Base-by-base conservation (phyloP, 2,888 invertebrate genomes). In the Aphidius colemani region DNA sequence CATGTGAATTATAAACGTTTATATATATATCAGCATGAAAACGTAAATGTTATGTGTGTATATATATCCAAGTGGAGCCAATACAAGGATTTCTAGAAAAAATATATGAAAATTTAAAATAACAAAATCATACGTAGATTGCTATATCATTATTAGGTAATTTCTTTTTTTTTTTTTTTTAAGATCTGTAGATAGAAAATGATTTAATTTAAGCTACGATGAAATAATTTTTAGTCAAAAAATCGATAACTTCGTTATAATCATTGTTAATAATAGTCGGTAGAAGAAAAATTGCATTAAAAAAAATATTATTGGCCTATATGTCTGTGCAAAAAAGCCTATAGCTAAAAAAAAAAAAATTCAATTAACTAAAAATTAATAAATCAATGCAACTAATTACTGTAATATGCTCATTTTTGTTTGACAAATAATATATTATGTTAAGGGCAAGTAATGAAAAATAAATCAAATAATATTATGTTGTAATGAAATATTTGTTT, bases 281-380 rank as follows among this genome's bases (percentile, higher is more conserved):
- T 45, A 45, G 45, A 39, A 11, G 41, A 45, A 30, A 56, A 45
- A 30, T 55, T 41, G 39, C 11, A 39, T 39, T 39, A 46, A 41
- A 46, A 11, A 48, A 11, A 48, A 11, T 11, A 11, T 8, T 46
- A 39, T 57, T 46, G 57, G 57, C 57, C 46, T 57, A 46, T n/a
- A 4, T 39, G 45, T 57, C 30, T 46, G 45, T 11, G 11, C 9
- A 59, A 67, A 63, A 65, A 59, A 63, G 65, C 67, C 64, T 67
- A 65, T 65, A 59, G 64, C 68, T 70, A 66, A 55, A 67, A 62
- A 13, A 67, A 66, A 65, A 51, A 69, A 69, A 68, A 66, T 69
- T 65, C 65, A 66, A 61, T 66, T 61, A 66, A n/a, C n/a, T n/a
- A 11, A 13, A 13, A 48, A 44, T 43, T 44, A 10, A 61, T 11